These are phyloP conservation scores for Anolis carolinensis DNA, from an alignment of 2,113 vertebrate species.

Conservation along the genomic window DNA sequence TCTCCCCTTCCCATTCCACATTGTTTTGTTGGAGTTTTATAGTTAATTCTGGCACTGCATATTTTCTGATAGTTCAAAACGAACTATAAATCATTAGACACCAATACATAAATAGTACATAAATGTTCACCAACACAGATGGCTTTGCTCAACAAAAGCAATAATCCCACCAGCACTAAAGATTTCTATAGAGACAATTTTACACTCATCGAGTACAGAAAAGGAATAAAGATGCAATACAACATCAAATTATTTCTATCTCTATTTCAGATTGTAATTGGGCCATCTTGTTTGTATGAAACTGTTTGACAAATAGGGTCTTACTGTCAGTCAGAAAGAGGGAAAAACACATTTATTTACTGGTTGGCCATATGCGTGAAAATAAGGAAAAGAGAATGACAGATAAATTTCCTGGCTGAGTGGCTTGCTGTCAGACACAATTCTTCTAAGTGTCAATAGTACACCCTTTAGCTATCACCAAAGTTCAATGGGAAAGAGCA, in stretches of 20 bases:
- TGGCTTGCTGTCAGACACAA: slow-evolving; percentile 69
- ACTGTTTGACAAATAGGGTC: slow-evolving; percentile 57
- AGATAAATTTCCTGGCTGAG: slow-evolving; percentile 74
- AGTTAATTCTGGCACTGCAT: not conserved
- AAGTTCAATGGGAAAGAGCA: slow-evolving; percentile 50
- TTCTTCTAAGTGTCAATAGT: slow-evolving; percentile 65
- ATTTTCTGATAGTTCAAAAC: slow-evolving; percentile 13
- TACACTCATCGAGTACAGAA: not conserved
- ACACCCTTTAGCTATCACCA: slow-evolving; percentile 57
- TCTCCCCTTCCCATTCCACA: not conserved
- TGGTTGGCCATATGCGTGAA: slow-evolving; percentile 65
- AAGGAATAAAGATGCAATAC: slow-evolving; percentile 44
- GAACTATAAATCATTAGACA: not conserved
- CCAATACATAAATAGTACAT: not conserved
- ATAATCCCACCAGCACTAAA: slow-evolving; percentile 4
- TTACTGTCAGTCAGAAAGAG: slow-evolving; percentile 61
- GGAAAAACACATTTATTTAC: slow-evolving; percentile 74
- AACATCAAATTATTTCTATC: slow-evolving; percentile 52
- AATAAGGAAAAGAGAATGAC: slow-evolving; percentile 66
- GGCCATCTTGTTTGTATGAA: slow-evolving; percentile 38
- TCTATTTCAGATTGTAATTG: slow-evolving; percentile 33
- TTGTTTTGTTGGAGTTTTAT: not conserved
- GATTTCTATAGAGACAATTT: slow-evolving; percentile 14
- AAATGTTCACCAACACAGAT: slow-evolving; percentile 1
- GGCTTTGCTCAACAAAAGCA: slow-evolving; percentile 18